These are phyloP conservation scores for Heptranchias perlo DNA, from an alignment of 2,113 vertebrate species.

Conservation along the genomic window DNA sequence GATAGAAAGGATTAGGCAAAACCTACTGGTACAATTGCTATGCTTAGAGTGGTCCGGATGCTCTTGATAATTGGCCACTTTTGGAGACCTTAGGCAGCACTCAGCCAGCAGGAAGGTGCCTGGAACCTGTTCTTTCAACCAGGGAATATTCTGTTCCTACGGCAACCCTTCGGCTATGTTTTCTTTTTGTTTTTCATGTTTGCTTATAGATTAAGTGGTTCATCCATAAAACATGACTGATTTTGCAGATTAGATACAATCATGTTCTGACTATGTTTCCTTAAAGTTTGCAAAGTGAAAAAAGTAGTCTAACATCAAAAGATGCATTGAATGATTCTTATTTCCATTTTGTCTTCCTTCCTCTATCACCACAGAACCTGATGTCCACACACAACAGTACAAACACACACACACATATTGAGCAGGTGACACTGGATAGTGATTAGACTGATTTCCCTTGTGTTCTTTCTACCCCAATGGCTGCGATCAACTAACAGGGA, in stretches of 20 bases:
- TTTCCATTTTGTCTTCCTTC: neutral
- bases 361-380: neutral
- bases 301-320: neutral
- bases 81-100: neutral
- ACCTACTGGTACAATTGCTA: neutral
- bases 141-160: neutral
- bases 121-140: neutral
- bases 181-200: neutral
- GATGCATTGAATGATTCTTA: neutral
- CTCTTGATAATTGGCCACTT: neutral
- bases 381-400: neutral
- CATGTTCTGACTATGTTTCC: neutral
- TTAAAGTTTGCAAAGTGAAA: neutral
- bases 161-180: neutral
- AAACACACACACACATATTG: neutral
- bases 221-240: neutral
- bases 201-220: neutral
- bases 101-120: neutral
- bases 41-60: neutral
- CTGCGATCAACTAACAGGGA: neutral
- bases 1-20: neutral
- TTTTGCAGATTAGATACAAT: neutral
- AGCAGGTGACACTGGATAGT: too few relatives aligned
- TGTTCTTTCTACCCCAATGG: neutral
- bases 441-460: neutral